Base-by-base conservation (phyloP, 2,888 invertebrate genomes). In the Onthophagus sagittarius region DNA sequence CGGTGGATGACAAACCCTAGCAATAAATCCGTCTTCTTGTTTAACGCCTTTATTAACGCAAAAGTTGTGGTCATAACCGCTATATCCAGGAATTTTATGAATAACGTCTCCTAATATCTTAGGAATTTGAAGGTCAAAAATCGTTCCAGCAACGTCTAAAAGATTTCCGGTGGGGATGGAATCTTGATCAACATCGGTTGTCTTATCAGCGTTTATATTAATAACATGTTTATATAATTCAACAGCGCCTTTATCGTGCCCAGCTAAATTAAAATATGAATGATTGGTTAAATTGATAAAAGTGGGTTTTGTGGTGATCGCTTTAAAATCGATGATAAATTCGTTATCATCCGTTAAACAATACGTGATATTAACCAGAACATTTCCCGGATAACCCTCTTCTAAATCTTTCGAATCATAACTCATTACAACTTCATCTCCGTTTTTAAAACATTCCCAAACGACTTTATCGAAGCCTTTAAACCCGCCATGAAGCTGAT, bases 201-300 rank as follows among this genome's bases (percentile, higher is more conserved):
- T 94, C 75, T 89, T 88, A 83, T 94, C 92, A 1, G 94, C 94
- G 81, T 93, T 93, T 53, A 97, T 89, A 14, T 88, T 88, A 63
- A 95, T 85, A 31, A 87, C 85, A 82, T 95, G 95, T 31, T 93
- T 91, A 79, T 90, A 89, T 75, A 94, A 83, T 73, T 89, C 89
- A 6, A 87, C 85, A 0, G 88, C 84, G 0, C 93, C 94, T 11
- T 90, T 85, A 81, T 92, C 92, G 86, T 97, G 95, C n/a, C 97
- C 97, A 70, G 92, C 95, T 63, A 98, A 88, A 86, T 98, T 98
- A 85, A 98, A 97, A 84, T 94, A 98, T 0, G 94, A 90, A 81
- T 97, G 93, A 84, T 94, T 94, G 69, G 96, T 96, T 73, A 98
- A 86, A 84, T 95, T 97, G 75, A 98, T 87, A 11, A 93, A 90